Percentiles rank a stretch among this genome's conserved stretches.
These are phyloP conservation scores for Myripristis murdjan DNA, from an alignment of 2,797 vertebrate genomes.

Conservation along the genomic window DNA sequence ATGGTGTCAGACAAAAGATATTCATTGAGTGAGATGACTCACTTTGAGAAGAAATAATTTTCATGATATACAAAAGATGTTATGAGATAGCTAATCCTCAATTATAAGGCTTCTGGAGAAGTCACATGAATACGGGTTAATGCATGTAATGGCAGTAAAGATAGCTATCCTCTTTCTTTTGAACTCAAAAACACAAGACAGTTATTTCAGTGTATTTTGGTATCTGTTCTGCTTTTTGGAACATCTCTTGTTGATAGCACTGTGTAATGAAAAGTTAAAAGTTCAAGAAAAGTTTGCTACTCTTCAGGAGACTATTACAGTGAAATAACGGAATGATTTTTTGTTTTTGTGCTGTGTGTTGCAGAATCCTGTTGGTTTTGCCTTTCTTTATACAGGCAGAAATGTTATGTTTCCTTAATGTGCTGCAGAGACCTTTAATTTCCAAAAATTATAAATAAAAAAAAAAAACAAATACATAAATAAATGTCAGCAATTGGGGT, in stretches of 20 bases:
- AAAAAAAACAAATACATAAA: neutral
- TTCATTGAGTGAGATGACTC: slow-evolving; percentile 42
- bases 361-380: slow-evolving; percentile 70
- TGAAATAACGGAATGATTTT: slow-evolving; percentile 39
- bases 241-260: slow-evolving; percentile 59
- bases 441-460: no score
- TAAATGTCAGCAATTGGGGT: neutral
- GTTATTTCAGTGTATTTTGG: slow-evolving; percentile 38
- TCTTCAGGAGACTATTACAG: slow-evolving; percentile 86
- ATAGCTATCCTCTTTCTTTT: slow-evolving; percentile 51
- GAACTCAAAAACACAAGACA: slow-evolving; percentile 44
- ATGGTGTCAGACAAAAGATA: slow-evolving; percentile 51
- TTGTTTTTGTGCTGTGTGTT: slow-evolving; percentile 71
- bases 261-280: slow-evolving; percentile 56
- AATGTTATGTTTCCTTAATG: slow-evolving; percentile 46
- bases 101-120: slow-evolving; percentile 67
- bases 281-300: slow-evolving; percentile 47
- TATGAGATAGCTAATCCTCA: slow-evolving; percentile 55
- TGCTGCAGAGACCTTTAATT: slow-evolving; percentile 65
- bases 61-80: slow-evolving; percentile 43
- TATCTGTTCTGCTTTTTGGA: slow-evolving; percentile 50
- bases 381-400: slow-evolving; percentile 55
- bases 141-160: slow-evolving; percentile 66
- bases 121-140: slow-evolving; percentile 76
- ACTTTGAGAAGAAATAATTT: slow-evolving; percentile 43